Base-by-base conservation (phyloP, 35 echinoderm and acorn worm genomes). In the Acanthaster planci region DNA sequence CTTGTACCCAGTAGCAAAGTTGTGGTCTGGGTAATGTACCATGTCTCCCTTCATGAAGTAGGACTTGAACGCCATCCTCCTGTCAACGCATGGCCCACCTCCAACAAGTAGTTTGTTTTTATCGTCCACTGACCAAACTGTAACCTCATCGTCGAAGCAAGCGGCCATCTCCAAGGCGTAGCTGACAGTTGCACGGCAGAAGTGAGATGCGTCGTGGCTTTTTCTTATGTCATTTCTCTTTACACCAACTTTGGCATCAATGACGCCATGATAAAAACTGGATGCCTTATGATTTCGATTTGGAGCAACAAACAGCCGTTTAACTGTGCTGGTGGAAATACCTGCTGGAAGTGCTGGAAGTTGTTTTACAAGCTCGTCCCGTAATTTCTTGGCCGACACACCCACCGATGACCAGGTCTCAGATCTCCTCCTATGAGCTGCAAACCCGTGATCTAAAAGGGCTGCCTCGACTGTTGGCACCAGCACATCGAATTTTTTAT, bases 61-160 rank as follows among this genome's bases (percentile, higher is more conserved):
- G 1, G 80, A 16, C 18, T 57, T 55, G 52, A 82, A 82, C 1
- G 51, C 23, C 27, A 57, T 82, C 15, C 55, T 56, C 18, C 53
- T 31, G 34, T 56, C 52, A 0, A 82, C 80, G 57, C 51, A 52
- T 34, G 80, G 52, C 2, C 80, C 80, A 53, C 80, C 52, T 37
- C 80, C 80, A 30, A 82, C 80, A 32, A 37, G 29, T 16, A 82
- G 8, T 17, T 82, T 82, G 30, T 82, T 82, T 5, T 82, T 82
- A 29, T 57, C 80, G 38, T 82, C 80, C 1, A 31, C 37, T 36
- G 80, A 58, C 30, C 52, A 82, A 6, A 29, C 9, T 56, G 80
- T 14, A 29, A 39, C 14, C 35, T 82, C 80, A 10, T 34, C 55
- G 2, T 58, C 27, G 17, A 82, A 82, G 55, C 80, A 82, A 14